phyloP scores from a whole-genome alignment of 2,113 vertebrate genomes.

The Cranoglanis bouderius region DNA sequence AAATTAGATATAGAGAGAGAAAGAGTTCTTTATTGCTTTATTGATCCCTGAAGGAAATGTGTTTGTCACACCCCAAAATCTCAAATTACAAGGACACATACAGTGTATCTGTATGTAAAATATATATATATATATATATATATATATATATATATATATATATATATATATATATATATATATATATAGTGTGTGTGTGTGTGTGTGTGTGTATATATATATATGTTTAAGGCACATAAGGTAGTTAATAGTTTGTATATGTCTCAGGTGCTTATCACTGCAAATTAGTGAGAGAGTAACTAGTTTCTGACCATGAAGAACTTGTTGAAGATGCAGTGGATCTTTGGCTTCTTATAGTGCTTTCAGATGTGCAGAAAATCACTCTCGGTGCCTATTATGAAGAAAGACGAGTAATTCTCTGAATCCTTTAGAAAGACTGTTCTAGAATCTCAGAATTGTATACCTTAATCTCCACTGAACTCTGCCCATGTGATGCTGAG shows the following conservation, averaged over 20 bases:
- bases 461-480: constrained; percentile 48
- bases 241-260: no score
- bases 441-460: constrained; percentile 31
- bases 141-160: no score
- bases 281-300: background rate
- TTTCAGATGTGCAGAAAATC: constrained; percentile 18
- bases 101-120: no score
- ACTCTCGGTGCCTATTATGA: background rate
- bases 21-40: background rate
- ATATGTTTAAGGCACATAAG: no score
- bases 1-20: background rate
- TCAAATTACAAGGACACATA: background rate
- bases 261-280: no score
- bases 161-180: no score
- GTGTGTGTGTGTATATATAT: no score
- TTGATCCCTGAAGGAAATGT: background rate
- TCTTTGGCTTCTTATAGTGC: background rate
- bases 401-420: constrained; percentile 20
- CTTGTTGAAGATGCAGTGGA: background rate
- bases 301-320: background rate
- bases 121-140: background rate
- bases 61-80: background rate
- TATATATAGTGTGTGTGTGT: no score
- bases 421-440: constrained; percentile 24
- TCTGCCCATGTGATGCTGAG: constrained; percentile 1